phyloP scores from a whole-genome alignment of 2,888 invertebrate species.

The Microctonus brassicae region DNA sequence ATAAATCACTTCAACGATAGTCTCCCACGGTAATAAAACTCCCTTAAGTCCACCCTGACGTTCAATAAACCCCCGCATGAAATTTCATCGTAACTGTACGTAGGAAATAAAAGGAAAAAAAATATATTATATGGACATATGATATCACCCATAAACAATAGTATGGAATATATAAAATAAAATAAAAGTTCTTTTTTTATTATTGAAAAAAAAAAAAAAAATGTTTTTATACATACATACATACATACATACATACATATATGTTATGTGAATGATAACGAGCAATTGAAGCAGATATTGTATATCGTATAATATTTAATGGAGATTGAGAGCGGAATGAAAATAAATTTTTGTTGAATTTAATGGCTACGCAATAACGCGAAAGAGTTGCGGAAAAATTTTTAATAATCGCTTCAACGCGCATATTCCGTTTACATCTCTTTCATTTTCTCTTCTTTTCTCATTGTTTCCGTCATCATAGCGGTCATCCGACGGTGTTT shows the following conservation, averaged over 20 bases:
- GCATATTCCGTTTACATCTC: constrained; percentile 19
- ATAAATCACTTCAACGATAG: neutral
- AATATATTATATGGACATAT: neutral
- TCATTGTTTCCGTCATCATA: neutral
- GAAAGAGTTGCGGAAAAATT: constrained; percentile 34
- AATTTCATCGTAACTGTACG: neutral
- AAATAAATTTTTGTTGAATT: constrained; percentile 34
- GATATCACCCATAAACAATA: neutral
- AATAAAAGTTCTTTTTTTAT: neutral
- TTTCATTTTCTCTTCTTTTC: neutral
- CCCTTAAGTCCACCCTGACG: constrained; percentile 1
- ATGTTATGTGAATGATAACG: neutral
- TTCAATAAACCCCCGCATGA: neutral
- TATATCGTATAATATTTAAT: constrained; percentile 17
- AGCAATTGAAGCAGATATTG: neutral
- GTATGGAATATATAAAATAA: neutral
- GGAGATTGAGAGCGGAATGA: constrained; percentile 34
- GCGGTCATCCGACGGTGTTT: constrained; percentile 19
- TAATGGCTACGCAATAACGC: constrained; percentile 34
- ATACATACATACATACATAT: neutral
- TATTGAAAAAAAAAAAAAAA: neutral
- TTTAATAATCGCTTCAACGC: constrained; percentile 35
- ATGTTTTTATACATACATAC: neutral
- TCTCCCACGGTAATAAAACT: constrained; percentile 1
- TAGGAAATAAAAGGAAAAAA: neutral